A percentile compares a stretch with the other conserved stretches of the same genome.
Conservation (phyloP, 2,113 vertebrate species). For the Microcebus tavaratra region DNA sequence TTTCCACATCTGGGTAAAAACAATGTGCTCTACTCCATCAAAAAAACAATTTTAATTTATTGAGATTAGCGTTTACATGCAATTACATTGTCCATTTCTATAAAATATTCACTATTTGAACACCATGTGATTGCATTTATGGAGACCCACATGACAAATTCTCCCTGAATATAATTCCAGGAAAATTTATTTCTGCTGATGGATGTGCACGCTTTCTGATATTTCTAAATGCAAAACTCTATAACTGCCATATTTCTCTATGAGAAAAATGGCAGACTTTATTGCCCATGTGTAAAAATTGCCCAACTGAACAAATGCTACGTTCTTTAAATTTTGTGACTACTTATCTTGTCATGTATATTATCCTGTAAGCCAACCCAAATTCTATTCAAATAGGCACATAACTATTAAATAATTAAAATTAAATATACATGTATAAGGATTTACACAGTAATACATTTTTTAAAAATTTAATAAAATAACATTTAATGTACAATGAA, state of each 20-base stretch:
- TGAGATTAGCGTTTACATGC: conserved; percentile 1
- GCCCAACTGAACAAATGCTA: not conserved
- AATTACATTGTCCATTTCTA: conserved; percentile 20
- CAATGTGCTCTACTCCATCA: not conserved
- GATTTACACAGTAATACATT: conserved; percentile 1
- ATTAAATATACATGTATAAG: not conserved
- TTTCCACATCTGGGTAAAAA: conserved; percentile 8
- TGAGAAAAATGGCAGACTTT: not conserved
- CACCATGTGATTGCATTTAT: not conserved
- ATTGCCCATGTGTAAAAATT: not conserved
- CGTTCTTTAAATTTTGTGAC: conserved; percentile 27
- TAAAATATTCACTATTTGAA: conserved; percentile 37
- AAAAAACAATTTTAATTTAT: conserved; percentile 35
- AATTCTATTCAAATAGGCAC: conserved; percentile 27
- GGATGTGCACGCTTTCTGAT: not conserved
- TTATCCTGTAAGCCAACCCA: not conserved
- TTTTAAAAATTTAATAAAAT: not conserved
- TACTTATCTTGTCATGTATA: conserved; percentile 1
- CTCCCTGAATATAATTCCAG: conserved; percentile 38
- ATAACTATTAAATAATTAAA: conserved; percentile 24
- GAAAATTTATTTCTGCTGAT: conserved; percentile 42
- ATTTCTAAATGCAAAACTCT: conserved; percentile 24
- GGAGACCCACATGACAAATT: not conserved
- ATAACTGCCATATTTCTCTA: conserved; percentile 1
- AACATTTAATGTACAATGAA: conserved; percentile 40